These are phyloP conservation scores for Hydropotes inermis DNA, from an alignment of 2,113 vertebrate genomes.

Conservation along the genomic window DNA sequence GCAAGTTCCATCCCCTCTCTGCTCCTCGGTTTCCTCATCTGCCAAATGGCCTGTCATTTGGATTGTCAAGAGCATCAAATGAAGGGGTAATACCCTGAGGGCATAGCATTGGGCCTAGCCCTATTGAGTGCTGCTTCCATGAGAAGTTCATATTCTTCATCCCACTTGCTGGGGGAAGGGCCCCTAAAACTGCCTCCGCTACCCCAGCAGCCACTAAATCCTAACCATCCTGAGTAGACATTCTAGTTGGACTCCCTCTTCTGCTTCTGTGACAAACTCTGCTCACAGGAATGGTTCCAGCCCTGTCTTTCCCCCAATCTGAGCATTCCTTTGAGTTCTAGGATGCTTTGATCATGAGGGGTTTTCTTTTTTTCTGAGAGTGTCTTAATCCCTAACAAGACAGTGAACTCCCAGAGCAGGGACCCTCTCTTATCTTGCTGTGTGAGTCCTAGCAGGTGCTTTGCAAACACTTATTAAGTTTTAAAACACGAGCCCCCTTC, in stretches of 20 bases:
- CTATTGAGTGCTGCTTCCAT: background rate
- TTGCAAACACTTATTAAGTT: background rate
- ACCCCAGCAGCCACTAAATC: background rate
- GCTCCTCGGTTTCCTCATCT: background rate
- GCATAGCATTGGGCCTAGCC: background rate
- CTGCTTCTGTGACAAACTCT: rapidly evolving
- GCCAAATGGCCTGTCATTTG: background rate
- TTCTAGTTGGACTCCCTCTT: background rate
- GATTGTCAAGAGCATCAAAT: too few species aligned
- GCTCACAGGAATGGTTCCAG: background rate
- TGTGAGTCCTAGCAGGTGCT: background rate
- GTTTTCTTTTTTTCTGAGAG: background rate
- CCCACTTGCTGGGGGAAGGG: background rate
- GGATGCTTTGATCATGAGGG: background rate
- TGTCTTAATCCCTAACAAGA: background rate
- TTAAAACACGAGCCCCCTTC: background rate
- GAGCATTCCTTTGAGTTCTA: background rate
- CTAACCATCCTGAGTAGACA: background rate
- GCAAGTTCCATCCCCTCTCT: background rate
- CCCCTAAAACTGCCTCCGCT: background rate
- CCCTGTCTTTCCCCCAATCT: background rate
- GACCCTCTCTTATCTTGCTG: background rate
- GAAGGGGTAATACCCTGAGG: background rate
- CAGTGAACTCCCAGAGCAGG: background rate
- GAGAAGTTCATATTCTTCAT: background rate